phyloP scores from a whole-genome alignment of 2,113 vertebrate genomes.

The Hypomesus transpacificus region DNA sequence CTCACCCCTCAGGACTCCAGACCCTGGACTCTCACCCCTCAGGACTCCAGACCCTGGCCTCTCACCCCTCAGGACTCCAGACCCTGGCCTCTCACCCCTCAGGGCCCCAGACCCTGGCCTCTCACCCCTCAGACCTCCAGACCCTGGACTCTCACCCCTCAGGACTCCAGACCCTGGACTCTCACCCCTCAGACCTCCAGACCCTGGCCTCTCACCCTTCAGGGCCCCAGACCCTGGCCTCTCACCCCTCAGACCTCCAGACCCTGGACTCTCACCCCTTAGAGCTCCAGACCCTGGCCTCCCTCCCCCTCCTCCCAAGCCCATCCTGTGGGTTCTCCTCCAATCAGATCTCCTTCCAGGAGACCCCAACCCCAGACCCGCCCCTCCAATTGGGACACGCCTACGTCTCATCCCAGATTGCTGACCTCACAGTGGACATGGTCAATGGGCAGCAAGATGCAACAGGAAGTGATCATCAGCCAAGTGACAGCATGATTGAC shows the following conservation, averaged over 20 bases:
- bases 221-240: no score
- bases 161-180: no score
- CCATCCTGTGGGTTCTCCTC: constrained; percentile 58
- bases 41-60: constrained; percentile 42
- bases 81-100: constrained; percentile 10
- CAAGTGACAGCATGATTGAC: constrained; percentile 53
- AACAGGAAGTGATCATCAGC: constrained; percentile 38
- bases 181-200: no score
- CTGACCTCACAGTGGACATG: constrained; percentile 54
- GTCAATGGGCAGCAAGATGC: constrained; percentile 45
- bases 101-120: constrained; percentile 47
- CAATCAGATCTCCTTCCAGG: constrained; percentile 50
- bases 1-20: constrained; percentile 34
- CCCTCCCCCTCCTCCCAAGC: not conserved
- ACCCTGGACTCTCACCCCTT: constrained; percentile 29
- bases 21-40: not conserved
- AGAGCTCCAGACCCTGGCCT: not conserved
- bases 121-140: constrained; percentile 35
- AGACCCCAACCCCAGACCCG: constrained; percentile 47
- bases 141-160: not conserved
- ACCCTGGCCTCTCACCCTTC: no score
- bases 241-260: constrained; percentile 59
- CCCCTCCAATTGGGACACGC: constrained; percentile 54
- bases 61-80: constrained; percentile 11
- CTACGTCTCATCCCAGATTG: constrained; percentile 61